Conservation (phyloP, 2,113 vertebrate species). For the Oncorhynchus keta region DNA sequence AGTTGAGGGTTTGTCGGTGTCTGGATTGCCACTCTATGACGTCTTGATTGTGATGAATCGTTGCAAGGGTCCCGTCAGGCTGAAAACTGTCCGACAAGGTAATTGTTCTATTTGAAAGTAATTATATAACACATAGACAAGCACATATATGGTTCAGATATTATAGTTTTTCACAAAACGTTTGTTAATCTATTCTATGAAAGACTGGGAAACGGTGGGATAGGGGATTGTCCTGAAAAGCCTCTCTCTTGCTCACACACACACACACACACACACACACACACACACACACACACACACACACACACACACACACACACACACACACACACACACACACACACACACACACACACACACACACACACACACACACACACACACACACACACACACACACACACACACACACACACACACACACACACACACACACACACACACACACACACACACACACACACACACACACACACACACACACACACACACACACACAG, state of each 20-base stretch:
- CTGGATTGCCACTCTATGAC: slow-evolving; percentile 92
- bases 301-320: too few species aligned
- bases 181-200: not conserved
- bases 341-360: not conserved
- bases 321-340: too few species aligned
- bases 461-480: slow-evolving; percentile 12
- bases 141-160: not conserved
- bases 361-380: not conserved
- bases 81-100: slow-evolving; percentile 92
- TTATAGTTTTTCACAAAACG: not conserved
- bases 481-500: slow-evolving; percentile 1
- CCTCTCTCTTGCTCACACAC: not conserved
- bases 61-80: slow-evolving; percentile 80
- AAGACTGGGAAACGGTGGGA: too few species aligned
- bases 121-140: not conserved
- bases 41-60: slow-evolving; percentile 80
- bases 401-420: slow-evolving; percentile 1
- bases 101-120: slow-evolving; percentile 38
- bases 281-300: too few species aligned
- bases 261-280: slow-evolving; percentile 10
- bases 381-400: slow-evolving; percentile 2
- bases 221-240: too few species aligned
- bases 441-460: not conserved
- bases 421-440: not conserved
- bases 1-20: slow-evolving; percentile 87